Percentiles rank a stretch among this genome's conserved stretches.
Evolutionary conservation across 2,888 invertebrate genomes (phyloP).

Genomic region (Eristalis intricaria): DNA sequence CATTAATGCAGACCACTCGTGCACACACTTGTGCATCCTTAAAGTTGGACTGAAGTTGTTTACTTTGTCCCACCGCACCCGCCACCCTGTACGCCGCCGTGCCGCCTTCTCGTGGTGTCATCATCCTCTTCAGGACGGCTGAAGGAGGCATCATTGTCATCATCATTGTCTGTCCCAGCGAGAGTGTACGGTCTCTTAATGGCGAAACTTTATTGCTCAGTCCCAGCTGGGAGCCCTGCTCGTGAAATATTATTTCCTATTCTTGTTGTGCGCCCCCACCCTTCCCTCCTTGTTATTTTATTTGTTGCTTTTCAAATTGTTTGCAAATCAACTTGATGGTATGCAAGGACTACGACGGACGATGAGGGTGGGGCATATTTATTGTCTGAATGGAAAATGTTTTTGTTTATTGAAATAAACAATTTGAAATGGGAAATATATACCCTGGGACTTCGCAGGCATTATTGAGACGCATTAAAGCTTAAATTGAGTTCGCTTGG

Average conservation of each 20-base stretch:
- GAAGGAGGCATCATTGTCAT: conserved; percentile 28
- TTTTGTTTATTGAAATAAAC: conserved; percentile 18
- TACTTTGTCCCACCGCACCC: background rate
- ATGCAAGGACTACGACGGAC: background rate
- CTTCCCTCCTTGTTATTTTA: background rate
- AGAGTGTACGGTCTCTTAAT: conserved; percentile 19
- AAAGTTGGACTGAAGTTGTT: background rate
- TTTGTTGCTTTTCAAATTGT: conserved; percentile 1
- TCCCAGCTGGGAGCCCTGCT: conserved; percentile 26
- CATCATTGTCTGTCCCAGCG: conserved; percentile 31
- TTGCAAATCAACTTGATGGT: background rate
- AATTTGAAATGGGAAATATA: conserved; percentile 2
- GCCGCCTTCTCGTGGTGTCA: background rate
- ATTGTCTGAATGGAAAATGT: conserved; percentile 10
- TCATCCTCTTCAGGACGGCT: background rate
- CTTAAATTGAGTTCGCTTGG: background rate
- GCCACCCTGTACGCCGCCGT: background rate
- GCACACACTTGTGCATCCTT: background rate
- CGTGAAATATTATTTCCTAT: conserved; percentile 26
- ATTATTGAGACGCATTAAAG: background rate
- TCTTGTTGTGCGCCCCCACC: background rate
- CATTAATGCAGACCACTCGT: background rate
- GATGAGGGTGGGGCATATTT: background rate
- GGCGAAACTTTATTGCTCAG: conserved; percentile 32
- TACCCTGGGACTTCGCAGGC: background rate